Evolutionary conservation across 2,888 invertebrate species (phyloP).

Genomic region (Drosophila hamatofila): DNA sequence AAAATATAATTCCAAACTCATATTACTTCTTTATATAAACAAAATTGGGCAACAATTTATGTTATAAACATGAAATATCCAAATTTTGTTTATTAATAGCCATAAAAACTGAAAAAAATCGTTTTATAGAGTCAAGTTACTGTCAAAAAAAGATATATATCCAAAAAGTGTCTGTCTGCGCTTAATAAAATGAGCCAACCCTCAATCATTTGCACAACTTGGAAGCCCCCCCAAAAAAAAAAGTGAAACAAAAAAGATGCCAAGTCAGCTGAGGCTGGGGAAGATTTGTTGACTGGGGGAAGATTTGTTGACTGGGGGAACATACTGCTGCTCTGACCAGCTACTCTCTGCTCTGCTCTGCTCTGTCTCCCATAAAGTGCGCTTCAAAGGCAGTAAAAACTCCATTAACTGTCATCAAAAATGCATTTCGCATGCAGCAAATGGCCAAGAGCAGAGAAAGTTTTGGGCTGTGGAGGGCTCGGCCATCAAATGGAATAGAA

Average conservation of each 20-base stretch:
- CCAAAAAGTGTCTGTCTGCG: conserved; percentile 38
- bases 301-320: not conserved
- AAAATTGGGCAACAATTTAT: not conserved
- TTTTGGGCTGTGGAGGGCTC: not conserved
- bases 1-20: not conserved
- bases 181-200: conserved; percentile 52
- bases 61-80: not conserved
- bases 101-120: conserved; percentile 24
- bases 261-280: conserved; percentile 52
- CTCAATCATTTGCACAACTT: conserved; percentile 55
- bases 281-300: not conserved
- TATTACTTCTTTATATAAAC: not conserved
- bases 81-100: conserved; percentile 31
- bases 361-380: conserved; percentile 49
- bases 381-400: conserved; percentile 76
- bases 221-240: conserved; percentile 7
- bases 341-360: conserved; percentile 10
- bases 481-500: conserved; percentile 76
- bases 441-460: conserved; percentile 38
- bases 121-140: conserved; percentile 26
- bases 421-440: conserved; percentile 78
- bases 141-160: not conserved
- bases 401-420: conserved; percentile 83
- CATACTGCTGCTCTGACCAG: not conserved
- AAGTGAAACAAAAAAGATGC: conserved; percentile 51